Evolutionary conservation across 2,888 invertebrate genomes (phyloP).

Genomic region (Macropis europaea): DNA sequence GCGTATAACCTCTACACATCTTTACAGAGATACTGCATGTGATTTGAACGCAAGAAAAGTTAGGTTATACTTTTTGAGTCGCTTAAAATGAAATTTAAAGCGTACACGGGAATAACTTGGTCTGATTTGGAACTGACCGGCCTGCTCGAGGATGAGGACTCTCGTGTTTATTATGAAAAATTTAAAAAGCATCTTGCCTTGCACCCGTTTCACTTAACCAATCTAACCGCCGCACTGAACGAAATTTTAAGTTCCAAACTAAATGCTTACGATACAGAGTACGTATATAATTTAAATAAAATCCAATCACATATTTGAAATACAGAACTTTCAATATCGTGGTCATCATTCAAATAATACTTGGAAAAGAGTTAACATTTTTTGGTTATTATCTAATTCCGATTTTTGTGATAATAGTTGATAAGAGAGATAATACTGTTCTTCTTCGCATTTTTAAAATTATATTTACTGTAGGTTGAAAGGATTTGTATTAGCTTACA

Average conservation of each 20-base stretch:
- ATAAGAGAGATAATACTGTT: neutral
- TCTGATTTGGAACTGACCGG: slow-evolving; percentile 80
- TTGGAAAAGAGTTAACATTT: neutral
- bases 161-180: slow-evolving; percentile 82
- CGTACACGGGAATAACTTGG: slow-evolving; percentile 67
- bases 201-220: slow-evolving; percentile 84
- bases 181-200: slow-evolving; percentile 83
- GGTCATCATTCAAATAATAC: neutral
- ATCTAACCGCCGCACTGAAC: slow-evolving; percentile 83
- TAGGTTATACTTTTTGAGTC: neutral
- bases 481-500: slow-evolving; percentile 86
- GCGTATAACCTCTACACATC: slow-evolving; percentile 22
- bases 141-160: slow-evolving; percentile 82
- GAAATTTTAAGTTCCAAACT: slow-evolving; percentile 83
- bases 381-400: slow-evolving; percentile 15
- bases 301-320: neutral
- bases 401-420: neutral
- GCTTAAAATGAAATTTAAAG: slow-evolving; percentile 53
- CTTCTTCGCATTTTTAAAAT: neutral
- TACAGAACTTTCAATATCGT: neutral
- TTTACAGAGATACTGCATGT: neutral
- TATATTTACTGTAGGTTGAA: slow-evolving; percentile 81
- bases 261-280: slow-evolving; percentile 84
- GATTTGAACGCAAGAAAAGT: neutral
- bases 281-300: slow-evolving; percentile 71